Conservation (phyloP, 2,888 invertebrate genomes). For the Ptilodon capucinus region DNA sequence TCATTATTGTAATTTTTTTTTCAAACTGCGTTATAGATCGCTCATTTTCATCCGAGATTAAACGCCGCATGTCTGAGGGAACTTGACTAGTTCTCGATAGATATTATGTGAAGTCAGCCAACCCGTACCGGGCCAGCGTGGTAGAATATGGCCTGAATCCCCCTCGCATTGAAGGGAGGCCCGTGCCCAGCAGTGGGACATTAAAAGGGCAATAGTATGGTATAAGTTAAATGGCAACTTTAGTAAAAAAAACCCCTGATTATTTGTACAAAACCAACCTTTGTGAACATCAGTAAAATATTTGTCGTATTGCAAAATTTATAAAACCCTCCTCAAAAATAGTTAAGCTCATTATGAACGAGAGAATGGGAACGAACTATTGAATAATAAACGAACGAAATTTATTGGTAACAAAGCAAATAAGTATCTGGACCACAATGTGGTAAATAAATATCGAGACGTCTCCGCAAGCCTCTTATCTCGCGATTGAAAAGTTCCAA, state of each 20-base stretch:
- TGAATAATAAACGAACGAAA: slow-evolving; percentile 65
- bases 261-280: slow-evolving; percentile 15
- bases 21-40: no score
- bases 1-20: no score
- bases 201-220: no score
- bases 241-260: not conserved
- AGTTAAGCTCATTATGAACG: slow-evolving; percentile 47
- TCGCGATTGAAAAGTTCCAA: slow-evolving; percentile 70
- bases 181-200: no score
- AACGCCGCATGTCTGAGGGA: no score
- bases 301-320: slow-evolving; percentile 7
- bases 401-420: slow-evolving; percentile 58
- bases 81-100: no score
- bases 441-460: slow-evolving; percentile 69
- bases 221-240: not conserved
- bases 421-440: slow-evolving; percentile 41
- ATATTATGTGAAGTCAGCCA: no score
- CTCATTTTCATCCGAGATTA: no score
- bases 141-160: no score
- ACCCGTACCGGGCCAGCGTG: no score
- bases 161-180: no score
- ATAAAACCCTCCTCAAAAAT: slow-evolving; percentile 36
- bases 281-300: slow-evolving; percentile 19
- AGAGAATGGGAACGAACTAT: slow-evolving; percentile 47
- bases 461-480: slow-evolving; percentile 74